Evolutionary conservation across 2,113 vertebrate species (phyloP), one percentile per base, ranked within the genome.

Genomic region (Otocyon megalotis): DNA sequence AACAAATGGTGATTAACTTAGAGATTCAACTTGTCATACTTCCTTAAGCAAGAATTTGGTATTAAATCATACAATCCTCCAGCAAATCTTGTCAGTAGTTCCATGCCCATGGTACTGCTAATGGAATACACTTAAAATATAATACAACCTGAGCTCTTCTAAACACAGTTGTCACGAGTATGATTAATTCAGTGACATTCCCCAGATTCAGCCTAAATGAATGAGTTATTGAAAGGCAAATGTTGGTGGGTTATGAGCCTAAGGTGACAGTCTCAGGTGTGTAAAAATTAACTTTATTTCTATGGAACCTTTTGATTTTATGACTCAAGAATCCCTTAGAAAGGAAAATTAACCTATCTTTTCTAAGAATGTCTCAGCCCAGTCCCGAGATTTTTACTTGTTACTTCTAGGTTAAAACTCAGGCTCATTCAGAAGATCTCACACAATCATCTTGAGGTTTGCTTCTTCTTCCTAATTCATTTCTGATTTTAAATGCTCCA

Each of bases 71-170:
- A 69, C 16, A 96, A 15, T 58, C 22, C 56, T 58, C 11, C 1
- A 89, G 79, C 1, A 12, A 72, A 72, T 67, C 58, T 94, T 90
- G 79, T 90, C 76, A 92, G 62, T 65, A 90, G 58, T 62, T 80
- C 50, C 56, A 58, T 28, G 86, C 24, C 50, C 53, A 43, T 60
- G 76, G 17, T n/a, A 53, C 35, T 15, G 15, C 56, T 87, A 93
- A 93, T 94, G 53, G 80, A 96, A 95, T 77, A 83, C 1, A 60
- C 67, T 63, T 77, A 82, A 19, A n/a, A 58, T n/a, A 84, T 92
- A 90, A 95, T 81, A n/a, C 37, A 93, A 63, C 48, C 54, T 17
- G 37, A 94, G 69, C 2, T 63, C 58, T 97, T 85, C n/a, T n/a
- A 89, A 97, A 88, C 12, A 92, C 13, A 80, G 15, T 60, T 93